Conservation (phyloP, 2,113 vertebrate genomes). For the Scytalopus superciliaris region DNA sequence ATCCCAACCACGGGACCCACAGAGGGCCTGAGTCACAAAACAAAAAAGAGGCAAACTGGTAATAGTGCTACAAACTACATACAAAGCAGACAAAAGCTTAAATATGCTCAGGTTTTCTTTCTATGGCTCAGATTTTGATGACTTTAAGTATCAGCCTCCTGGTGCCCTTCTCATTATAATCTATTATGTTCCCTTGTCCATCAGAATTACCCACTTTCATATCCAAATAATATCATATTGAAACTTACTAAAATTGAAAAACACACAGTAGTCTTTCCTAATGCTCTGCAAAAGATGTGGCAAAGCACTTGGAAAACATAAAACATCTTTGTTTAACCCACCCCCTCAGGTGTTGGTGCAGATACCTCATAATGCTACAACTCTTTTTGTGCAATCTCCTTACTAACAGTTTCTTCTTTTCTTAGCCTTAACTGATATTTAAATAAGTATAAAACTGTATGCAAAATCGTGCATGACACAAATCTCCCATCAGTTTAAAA, state of each 20-base stretch:
- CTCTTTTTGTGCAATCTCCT: not conserved
- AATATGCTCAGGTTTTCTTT: not conserved
- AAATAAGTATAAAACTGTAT: not conserved
- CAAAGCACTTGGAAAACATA: not conserved
- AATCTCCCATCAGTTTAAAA: not conserved
- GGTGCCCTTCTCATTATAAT: not conserved
- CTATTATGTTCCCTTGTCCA: not conserved
- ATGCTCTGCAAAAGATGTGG: not conserved
- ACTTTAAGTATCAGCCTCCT: not conserved
- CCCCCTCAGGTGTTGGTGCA: fast-evolving
- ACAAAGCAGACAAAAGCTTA: not conserved
- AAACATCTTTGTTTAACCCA: not conserved
- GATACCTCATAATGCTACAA: not conserved
- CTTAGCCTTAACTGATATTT: not conserved
- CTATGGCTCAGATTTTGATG: not conserved
- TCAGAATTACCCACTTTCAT: not conserved
- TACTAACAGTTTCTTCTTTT: not conserved
- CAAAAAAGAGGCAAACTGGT: not conserved
- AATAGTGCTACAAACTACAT: fast-evolving
- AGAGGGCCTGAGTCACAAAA: fast-evolving
- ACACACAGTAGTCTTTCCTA: not conserved
- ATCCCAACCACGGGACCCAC: fast-evolving
- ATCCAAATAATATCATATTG: not conserved
- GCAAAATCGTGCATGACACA: not conserved
- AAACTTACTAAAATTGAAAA: not conserved